Percentiles rank a stretch among this genome's conserved stretches.
These are phyloP conservation scores for Taxidea taxus DNA, from an alignment of 2,113 vertebrate species.

Conservation along the genomic window DNA sequence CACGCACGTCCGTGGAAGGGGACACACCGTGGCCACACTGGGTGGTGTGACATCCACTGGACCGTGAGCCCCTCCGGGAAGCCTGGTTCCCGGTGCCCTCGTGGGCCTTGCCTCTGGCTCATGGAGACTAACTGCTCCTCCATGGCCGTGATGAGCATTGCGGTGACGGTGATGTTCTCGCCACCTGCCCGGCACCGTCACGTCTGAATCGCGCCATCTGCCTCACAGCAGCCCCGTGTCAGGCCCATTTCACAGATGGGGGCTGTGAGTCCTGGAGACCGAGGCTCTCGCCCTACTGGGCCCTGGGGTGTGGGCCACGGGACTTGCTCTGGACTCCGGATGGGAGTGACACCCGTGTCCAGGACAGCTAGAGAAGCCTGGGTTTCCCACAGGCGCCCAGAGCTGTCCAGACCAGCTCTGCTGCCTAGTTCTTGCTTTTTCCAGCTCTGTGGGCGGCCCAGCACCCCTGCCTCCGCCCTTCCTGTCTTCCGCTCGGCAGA, in stretches of 20 bases:
- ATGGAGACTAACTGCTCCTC: not conserved
- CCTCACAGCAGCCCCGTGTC: not conserved
- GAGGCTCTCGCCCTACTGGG: not conserved
- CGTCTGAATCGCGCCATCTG: not conserved
- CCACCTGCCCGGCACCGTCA: not conserved
- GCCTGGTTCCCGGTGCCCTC: not conserved
- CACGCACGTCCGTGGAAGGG: not conserved
- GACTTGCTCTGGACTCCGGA: not conserved
- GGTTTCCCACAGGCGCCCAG: no score
- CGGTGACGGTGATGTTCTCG: fast-evolving
- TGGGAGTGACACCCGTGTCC: no score
- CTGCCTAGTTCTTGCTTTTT: not conserved
- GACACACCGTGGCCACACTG: not conserved
- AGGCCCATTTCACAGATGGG: not conserved
- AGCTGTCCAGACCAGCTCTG: not conserved
- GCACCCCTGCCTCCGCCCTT: not conserved
- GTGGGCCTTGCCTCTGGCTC: not conserved
- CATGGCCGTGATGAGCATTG: no score
- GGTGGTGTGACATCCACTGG: not conserved
- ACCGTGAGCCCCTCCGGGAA: no score
- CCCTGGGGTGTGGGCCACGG: not conserved
- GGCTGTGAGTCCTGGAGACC: not conserved
- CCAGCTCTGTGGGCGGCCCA: no score
- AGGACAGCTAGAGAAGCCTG: not conserved
- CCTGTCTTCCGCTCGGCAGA: not conserved